phyloP scores from a whole-genome alignment of 2,888 invertebrate species.

The Trypoxylon attenuatum region DNA sequence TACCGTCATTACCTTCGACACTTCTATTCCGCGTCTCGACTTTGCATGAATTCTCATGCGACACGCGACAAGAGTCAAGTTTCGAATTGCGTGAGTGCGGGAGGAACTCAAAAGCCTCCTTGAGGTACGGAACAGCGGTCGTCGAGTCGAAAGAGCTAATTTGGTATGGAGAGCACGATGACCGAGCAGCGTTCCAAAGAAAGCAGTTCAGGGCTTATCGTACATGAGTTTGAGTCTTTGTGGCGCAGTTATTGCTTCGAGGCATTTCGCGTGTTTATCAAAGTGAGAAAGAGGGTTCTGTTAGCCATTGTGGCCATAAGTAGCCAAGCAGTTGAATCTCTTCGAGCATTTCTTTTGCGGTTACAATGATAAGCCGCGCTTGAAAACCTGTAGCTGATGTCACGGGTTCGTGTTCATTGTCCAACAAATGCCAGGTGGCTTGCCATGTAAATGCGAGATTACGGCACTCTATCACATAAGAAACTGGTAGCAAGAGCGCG shows the following conservation, averaged over 20 bases:
- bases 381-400: conserved; percentile 19
- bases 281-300: not conserved
- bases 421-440: conserved; percentile 8
- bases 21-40: too few relatives aligned
- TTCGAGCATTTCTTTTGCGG: conserved; percentile 10
- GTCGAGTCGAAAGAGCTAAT: too few relatives aligned
- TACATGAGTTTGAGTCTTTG: too few relatives aligned
- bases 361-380: conserved; percentile 13
- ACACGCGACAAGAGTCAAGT: too few relatives aligned
- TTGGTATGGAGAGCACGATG: too few relatives aligned
- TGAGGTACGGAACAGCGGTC: too few relatives aligned
- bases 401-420: conserved; percentile 22
- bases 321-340: conserved; percentile 1
- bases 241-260: not conserved
- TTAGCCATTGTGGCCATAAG: not conserved
- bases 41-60: too few relatives aligned
- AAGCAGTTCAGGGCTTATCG: too few relatives aligned
- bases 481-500: conserved; percentile 13
- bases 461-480: conserved; percentile 7
- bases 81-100: too few relatives aligned
- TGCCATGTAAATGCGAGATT: conserved; percentile 19
- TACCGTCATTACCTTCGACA: too few relatives aligned
- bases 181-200: too few relatives aligned
- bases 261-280: not conserved
- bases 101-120: too few relatives aligned